Evolutionary conservation across 2,888 invertebrate genomes (phyloP), one percentile per base, ranked within the genome.

Genomic region (Watsonalla binaria): DNA sequence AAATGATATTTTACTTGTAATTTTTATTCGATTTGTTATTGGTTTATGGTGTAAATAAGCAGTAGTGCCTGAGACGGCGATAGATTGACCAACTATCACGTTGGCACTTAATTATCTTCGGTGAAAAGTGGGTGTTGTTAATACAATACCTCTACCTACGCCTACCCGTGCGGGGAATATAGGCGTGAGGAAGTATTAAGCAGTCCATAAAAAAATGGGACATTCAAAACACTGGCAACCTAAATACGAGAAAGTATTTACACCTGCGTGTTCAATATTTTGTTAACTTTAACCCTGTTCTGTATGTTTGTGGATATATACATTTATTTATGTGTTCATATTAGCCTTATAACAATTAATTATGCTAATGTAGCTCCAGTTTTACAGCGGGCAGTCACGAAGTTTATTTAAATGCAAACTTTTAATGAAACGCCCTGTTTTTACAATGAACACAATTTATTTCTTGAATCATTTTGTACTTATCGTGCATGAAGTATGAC

Each of bases 331-430:
- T 42, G 11, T 42, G 37, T 49, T 49, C 49, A 49, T 49, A 49
- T 49, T 49, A 49, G 49, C 37, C 66, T 60, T 59, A 66, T 72
- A 80, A 79, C 75, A 80, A 80, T 83, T 85, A 80, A 84, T 84
- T 84, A 83, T 68, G 72, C 65, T 74, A 80, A 82, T 80, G 68
- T 68, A 54, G 24, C 24, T 58, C 54, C 55, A 55, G 66, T 52
- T 71, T 71, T 71, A 74, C 67, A 64, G 67, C 55, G 51, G 58
- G 58, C 58, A 63, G 76, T 72, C 79, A 80, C 80, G 79, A 72
- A 63, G 56, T 65, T 66, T 61, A 65, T 67, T 68, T 59, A 66
- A 68, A 74, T 72, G 68, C 67, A 63, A 63, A 61, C 61, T 62
- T 48, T 46, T 49, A 14, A 39, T 37, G 9, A 2, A 42, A 51